Base-by-base conservation (phyloP, 2,113 vertebrate species). In the Halichoerus grypus region DNA sequence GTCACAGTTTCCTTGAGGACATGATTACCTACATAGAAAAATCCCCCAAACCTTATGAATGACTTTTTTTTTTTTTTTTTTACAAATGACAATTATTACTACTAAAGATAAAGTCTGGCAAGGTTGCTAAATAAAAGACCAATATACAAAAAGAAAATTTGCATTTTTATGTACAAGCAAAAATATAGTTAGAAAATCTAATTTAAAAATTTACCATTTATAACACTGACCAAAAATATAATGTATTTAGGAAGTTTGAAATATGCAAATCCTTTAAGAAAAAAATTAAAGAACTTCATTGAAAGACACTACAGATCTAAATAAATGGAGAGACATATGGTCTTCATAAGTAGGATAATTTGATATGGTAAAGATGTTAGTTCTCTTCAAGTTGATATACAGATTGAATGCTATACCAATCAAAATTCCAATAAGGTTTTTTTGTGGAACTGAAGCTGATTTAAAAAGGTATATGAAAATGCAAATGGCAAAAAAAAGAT, bases 131-230 rank as follows among this genome's bases (percentile, higher is more conserved):
- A 65, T 71, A 80, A 83, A 88, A 74, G 19, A 86, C 46, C 15
- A 18, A 88, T 39, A 69, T 72, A 90, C 36, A 89, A 76, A 96
- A 85, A 92, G n/a, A 90, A n/a, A 88, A 84, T 49, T 2, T 77
- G 8, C 5, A 71, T 84, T 92, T 94, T 98, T 55, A 86, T 10
- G n/a, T 76, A 80, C 49, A 74, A 39, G 14, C 49, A 96, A 97
- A 96, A 65, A 85, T 51, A 63, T 31, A 96, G 65, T 91, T 87
- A 94, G 89, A 95, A 97, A 85, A 81, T 57, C 24, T 84, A 96
- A 93, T 82, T 93, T 95, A 33, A 95, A 95, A 95, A 77, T 65
- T 57, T 33, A 65, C 36, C 28, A 84, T 33, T 84, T 97, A 93
- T 7, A 93, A 93, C 9, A 82, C 16, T 80, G 71, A 63, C 18